Evolutionary conservation across 2,797 vertebrate genomes (phyloP), one percentile per base, ranked within the genome.

Genomic region (Dallia pectoralis): DNA sequence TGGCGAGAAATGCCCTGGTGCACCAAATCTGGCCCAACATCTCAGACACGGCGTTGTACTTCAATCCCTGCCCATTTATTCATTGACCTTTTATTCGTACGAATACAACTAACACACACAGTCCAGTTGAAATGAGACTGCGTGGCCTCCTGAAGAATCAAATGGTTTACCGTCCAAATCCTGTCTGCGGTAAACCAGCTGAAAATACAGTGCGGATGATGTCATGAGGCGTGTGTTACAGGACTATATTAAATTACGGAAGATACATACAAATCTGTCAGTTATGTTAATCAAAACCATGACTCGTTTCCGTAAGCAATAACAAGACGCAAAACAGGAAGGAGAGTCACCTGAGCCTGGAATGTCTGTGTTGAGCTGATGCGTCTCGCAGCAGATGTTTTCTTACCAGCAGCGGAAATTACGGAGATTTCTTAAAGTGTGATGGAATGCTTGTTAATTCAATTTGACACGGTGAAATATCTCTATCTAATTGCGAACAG

Each of bases 201-300:
- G 72, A 80, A 82, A 82, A 82, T 84, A 84, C 64, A 74, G 73
- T 77, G 80, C 89, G 85, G 85, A 87, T 88, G 85, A 75, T 87
- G 82, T 77, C 73, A 75, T 91, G 91, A 92, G 81, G 92, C 91
- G 89, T 61, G 72, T 78, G 77, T 84, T 78, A 78, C 82, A 3
- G 5, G 30, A 71, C 78, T 79, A 72, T 77, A 72, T 87, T 86
- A 84, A 87, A 87, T 88, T 85, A 86, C 67, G 25, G 69, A 56
- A 70, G 79, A 90, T 84, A 84, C 89, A 94, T 93, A 92, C 91
- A 92, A 78, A 75, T 49, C 83, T 85, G 84, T 88, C 87, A 81
- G 79, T 85, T 84, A 77, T 81, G 70, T 62, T 92, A 90, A 93
- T 91, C 87, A 18, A 53, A 87, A 89, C 78, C 87, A 88, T 77